Conservation (phyloP, 1,140 invertebrate species). For the Mamestra configurata region DNA sequence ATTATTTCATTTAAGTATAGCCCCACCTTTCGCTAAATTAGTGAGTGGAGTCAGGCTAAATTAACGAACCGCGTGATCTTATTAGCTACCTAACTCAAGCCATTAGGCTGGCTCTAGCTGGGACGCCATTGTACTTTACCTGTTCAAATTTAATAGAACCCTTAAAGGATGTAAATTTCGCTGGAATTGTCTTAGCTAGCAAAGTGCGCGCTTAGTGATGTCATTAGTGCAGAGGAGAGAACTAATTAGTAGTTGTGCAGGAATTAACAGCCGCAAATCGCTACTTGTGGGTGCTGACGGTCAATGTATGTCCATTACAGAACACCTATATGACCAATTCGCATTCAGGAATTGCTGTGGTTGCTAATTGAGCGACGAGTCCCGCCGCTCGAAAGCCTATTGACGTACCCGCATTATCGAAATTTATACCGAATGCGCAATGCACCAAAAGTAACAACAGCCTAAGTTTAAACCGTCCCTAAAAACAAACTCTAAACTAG, state of each 20-base stretch:
- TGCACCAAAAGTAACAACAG: slow-evolving; percentile 22
- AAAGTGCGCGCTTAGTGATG: slow-evolving; percentile 27
- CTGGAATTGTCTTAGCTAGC: slow-evolving; percentile 27
- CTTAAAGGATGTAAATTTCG: slow-evolving; percentile 46
- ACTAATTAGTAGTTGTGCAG: background rate
- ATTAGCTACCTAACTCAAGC: slow-evolving; percentile 68
- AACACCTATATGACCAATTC: background rate
- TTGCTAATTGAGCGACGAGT: slow-evolving; percentile 16
- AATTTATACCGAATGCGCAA: background rate
- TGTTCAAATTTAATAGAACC: slow-evolving; percentile 60
- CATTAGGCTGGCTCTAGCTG: slow-evolving; percentile 58
- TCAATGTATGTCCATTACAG: background rate
- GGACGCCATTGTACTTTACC: slow-evolving; percentile 55
- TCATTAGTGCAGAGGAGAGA: slow-evolving; percentile 13
- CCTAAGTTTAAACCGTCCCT: slow-evolving; percentile 1
- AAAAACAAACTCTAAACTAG: slow-evolving; percentile 8
- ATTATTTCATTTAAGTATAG: slow-evolving; percentile 65
- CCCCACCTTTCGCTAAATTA: slow-evolving; percentile 65
- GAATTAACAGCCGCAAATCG: background rate
- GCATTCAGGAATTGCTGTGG: slow-evolving; percentile 12
- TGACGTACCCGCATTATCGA: background rate
- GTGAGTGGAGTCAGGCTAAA: slow-evolving; percentile 59
- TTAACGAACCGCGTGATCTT: slow-evolving; percentile 72
- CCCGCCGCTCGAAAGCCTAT: background rate
- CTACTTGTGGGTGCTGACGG: slow-evolving; percentile 3